These are phyloP conservation scores for Himantopus leucocephalus DNA, from an alignment of 2,113 vertebrate species.

Conservation along the genomic window DNA sequence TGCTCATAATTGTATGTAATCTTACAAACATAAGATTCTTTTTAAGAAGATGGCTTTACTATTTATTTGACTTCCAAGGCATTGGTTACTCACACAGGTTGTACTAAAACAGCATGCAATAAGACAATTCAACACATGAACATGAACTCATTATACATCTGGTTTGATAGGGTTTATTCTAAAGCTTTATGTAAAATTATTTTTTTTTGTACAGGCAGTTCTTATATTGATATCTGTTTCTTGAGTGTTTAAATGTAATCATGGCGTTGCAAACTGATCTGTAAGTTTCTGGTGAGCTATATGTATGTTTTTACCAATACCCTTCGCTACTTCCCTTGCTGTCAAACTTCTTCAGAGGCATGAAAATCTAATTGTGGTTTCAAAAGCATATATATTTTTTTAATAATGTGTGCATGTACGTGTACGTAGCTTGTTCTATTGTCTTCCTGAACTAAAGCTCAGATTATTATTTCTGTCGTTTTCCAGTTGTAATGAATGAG, in stretches of 20 bases:
- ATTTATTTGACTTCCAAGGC: neutral
- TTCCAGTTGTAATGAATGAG: constrained; percentile 42
- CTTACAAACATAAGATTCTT: neutral
- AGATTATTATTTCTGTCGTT: neutral
- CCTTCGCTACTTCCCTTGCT: neutral
- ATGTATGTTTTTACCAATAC: fast-evolving
- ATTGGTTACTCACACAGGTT: neutral
- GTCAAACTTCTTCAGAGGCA: neutral
- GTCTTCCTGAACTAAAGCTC: neutral
- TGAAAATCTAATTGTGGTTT: neutral
- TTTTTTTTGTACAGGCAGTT: neutral
- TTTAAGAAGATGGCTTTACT: neutral
- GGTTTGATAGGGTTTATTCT: neutral
- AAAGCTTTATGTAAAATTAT: neutral
- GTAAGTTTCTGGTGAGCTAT: neutral
- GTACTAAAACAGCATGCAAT: fast-evolving
- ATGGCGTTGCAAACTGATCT: neutral
- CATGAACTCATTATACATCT: neutral
- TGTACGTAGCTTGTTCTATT: neutral
- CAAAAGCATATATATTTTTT: neutral
- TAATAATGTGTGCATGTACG: fast-evolving
- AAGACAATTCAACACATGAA: neutral
- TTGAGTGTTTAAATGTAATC: neutral
- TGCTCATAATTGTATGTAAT: neutral
- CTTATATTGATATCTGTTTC: neutral